Evolutionary conservation across 2,888 invertebrate species (phyloP).

Genomic region (Cremastinae sp.): DNA sequence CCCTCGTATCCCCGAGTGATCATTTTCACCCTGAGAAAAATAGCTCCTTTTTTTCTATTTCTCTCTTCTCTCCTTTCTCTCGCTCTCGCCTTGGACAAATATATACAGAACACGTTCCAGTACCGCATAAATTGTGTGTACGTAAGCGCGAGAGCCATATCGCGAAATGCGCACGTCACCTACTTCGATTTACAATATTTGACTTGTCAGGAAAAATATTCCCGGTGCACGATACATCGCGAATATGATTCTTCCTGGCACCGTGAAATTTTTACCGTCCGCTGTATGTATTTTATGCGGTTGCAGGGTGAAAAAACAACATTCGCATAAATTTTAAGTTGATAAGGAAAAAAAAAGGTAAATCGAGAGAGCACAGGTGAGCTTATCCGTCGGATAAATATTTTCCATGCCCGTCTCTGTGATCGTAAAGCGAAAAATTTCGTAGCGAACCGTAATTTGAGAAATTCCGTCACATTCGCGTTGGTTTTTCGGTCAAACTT

Average conservation of each 20-base stretch:
- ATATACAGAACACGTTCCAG: neutral
- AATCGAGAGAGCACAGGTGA: no score
- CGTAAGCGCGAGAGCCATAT: conserved; percentile 3
- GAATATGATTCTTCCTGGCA: neutral
- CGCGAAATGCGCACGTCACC: conserved; percentile 45
- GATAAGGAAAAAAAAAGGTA: neutral
- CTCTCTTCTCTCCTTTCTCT: no score
- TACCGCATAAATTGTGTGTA: neutral
- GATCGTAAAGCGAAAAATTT: no score
- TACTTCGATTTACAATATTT: conserved; percentile 36
- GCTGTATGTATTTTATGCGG: conserved; percentile 2
- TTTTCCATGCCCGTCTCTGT: no score
- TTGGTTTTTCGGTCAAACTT: no score
- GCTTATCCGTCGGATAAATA: no score
- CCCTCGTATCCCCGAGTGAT: conserved; percentile 24
- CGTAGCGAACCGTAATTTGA: no score
- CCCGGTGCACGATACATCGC: conserved; percentile 11
- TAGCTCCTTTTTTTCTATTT: conserved; percentile 24
- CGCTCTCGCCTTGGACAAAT: no score
- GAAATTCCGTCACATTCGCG: no score
- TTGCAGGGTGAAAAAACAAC: no score
- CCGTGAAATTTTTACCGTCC: no score
- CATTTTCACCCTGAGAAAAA: conserved; percentile 38
- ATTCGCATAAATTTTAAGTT: no score
- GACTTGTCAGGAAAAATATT: conserved; percentile 33